Conservation (phyloP, 2,113 vertebrate genomes). For the Percina caprodes region DNA sequence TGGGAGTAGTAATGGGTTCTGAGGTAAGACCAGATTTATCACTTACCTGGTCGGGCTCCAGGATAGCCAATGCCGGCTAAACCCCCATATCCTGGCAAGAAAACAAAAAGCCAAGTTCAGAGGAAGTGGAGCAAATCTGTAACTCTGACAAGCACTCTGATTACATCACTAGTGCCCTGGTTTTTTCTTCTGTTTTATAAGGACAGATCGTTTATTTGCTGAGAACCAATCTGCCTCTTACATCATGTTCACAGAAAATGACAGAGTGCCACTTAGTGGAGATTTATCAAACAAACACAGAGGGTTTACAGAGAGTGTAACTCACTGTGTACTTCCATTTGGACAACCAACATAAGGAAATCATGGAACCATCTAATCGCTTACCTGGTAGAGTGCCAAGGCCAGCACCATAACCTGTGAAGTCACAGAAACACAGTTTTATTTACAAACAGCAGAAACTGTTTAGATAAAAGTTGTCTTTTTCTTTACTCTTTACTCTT, state of each 20-base stretch:
- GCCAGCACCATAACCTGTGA: conserved; percentile 72
- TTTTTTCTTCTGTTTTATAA: conserved; percentile 9
- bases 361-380: neutral
- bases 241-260: conserved; percentile 42
- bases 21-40: conserved; percentile 18
- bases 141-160: conserved; percentile 34
- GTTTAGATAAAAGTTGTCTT: neutral
- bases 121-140: conserved; percentile 17
- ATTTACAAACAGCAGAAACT: neutral
- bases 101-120: conserved; percentile 49
- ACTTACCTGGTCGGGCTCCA: conserved; percentile 73
- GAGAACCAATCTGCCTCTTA: conserved; percentile 1
- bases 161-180: conserved; percentile 4
- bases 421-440: conserved; percentile 13
- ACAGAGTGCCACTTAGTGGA: conserved; percentile 19
- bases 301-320: neutral
- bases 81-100: conserved; percentile 75
- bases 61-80: conserved; percentile 60
- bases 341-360: neutral
- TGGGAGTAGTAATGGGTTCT: neutral
- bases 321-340: neutral
- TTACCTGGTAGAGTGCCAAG: conserved; percentile 73
- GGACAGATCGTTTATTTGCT: conserved; percentile 27
- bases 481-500: neutral
- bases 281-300: conserved; percentile 42